phyloP scores from a whole-genome alignment of 2,113 vertebrate species.

The Cheirogaleus medius region DNA sequence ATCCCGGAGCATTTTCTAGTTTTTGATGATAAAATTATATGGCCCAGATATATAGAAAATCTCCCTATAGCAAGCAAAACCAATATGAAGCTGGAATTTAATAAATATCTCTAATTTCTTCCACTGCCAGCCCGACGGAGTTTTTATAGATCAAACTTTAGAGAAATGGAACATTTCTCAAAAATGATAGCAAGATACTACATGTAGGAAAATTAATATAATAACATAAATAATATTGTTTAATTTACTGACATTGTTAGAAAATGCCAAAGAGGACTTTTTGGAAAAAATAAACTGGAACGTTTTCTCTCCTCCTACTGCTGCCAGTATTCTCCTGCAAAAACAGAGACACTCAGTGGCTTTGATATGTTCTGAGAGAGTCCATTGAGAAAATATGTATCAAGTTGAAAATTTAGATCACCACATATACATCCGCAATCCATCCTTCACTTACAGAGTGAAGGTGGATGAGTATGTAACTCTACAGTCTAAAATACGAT shows the following conservation, averaged over 20 bases:
- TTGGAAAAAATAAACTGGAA: neutral
- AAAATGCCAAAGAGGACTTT: neutral
- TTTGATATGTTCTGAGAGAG: neutral
- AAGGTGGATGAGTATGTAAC: accelerated
- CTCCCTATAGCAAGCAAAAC: accelerated
- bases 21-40: neutral
- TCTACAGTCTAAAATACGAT: accelerated
- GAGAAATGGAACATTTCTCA: neutral
- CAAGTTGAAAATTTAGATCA: neutral
- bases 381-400: neutral
- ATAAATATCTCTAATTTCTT: neutral
- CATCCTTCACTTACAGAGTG: neutral
- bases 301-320: neutral
- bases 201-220: neutral
- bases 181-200: neutral
- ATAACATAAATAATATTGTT: neutral
- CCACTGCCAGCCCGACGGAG: neutral
- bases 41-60: accelerated
- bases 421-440: accelerated
- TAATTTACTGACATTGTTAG: neutral
- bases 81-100: accelerated
- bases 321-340: neutral
- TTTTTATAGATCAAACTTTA: neutral
- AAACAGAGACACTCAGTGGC: neutral
- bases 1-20: neutral